Evolutionary conservation across 2,113 vertebrate genomes (phyloP), one percentile per base, ranked within the genome.

Genomic region (Noturus placidus): DNA sequence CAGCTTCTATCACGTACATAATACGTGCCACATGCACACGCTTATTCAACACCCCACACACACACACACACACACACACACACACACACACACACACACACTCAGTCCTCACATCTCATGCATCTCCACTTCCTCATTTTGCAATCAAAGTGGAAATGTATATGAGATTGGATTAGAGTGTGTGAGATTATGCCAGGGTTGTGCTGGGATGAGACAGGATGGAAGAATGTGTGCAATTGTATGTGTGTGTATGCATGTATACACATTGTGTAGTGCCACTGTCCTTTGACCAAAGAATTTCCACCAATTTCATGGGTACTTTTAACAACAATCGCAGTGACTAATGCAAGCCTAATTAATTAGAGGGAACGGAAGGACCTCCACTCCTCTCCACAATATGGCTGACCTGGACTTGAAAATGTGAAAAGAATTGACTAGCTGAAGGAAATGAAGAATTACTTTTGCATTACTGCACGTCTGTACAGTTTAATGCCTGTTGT

Each of bases 111-210:
- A 78, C 25, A 30, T 46, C 76, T 78, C 46, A 30, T n/a, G 46
- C 46, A 79, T 14, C 38, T 25, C 11, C 38, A 74, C 19, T 74
- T 42, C 27, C 74, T 83, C 33, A 33, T 20, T 65, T 65, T 56
- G 57, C 84, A 91, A 88, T 89, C 74, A 86, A 80, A 46, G 35
- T 65, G 80, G 80, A 89, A 80, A 84, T 27, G 57, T 86, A 87
- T 80, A 79, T 87, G 83, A 76, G 20, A 35, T 85, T 65, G 83
- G 79, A 86, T 87, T 85, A 87, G 22, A 59, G 22, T 67, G 52
- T 87, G 83, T 84, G 52, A 80, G 86, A 87, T 87, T 74, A 87
- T 54, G 33, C 63, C 5, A 22, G 17, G 33, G 25, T 74, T 11
- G 52, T 61, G 85, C 25, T 81, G 25, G 54, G 59, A 70, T 69